These are phyloP conservation scores for Pandion haliaetus DNA, from an alignment of 2,113 vertebrate species.

Conservation along the genomic window DNA sequence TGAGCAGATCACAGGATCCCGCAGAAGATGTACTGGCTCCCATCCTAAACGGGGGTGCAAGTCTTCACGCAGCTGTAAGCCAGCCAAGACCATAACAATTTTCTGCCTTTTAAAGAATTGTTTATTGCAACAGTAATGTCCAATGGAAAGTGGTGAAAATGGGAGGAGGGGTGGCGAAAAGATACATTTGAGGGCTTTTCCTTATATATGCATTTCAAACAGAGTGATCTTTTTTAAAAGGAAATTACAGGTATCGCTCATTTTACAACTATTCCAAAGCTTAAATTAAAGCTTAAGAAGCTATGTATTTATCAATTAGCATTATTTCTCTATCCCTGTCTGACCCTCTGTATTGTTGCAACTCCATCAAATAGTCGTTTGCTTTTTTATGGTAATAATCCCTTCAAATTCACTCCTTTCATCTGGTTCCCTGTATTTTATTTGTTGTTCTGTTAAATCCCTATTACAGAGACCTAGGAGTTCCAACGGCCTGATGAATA, in stretches of 20 bases:
- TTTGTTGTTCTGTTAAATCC: conserved; percentile 79
- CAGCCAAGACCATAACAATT: not conserved
- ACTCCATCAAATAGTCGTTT: conserved; percentile 76
- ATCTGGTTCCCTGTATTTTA: conserved; percentile 73
- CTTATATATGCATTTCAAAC: not conserved
- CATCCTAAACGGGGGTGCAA: not conserved
- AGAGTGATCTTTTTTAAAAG: not conserved
- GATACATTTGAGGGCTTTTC: not conserved
- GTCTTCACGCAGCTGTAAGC: not conserved
- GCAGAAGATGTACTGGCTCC: not conserved
- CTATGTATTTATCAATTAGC: conserved; percentile 73
- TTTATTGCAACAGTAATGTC: not conserved
- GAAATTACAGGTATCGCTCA: conserved; percentile 64
- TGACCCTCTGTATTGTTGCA: conserved; percentile 70
- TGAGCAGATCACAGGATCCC: not conserved
- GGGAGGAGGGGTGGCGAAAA: not conserved
- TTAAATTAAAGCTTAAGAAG: conserved; percentile 68
- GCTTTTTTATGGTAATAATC: conserved; percentile 80
- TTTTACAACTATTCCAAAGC: conserved; percentile 33
- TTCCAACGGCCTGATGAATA: conserved; percentile 77
- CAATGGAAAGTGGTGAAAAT: not conserved
- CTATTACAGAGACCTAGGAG: conserved; percentile 71
- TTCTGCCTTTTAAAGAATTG: not conserved
- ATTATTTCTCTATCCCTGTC: conserved; percentile 68
- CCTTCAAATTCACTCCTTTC: conserved; percentile 75